These are phyloP conservation scores for Ginglymostoma cirratum DNA, from an alignment of 2,113 vertebrate genomes.

Conservation along the genomic window DNA sequence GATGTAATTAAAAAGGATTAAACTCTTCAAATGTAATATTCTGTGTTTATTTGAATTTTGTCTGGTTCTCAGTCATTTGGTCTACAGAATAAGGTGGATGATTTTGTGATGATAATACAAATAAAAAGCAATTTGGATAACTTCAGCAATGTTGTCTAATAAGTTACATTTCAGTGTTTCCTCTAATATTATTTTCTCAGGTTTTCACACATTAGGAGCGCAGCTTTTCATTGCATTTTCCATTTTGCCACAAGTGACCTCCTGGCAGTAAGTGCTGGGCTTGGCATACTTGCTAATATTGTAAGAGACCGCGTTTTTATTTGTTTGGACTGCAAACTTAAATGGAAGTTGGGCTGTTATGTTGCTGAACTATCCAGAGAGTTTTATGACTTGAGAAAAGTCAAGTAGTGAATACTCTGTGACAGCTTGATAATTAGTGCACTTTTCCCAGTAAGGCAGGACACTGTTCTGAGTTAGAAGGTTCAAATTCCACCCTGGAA, in stretches of 20 bases:
- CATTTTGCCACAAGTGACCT: background rate
- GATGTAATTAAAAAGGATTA: background rate
- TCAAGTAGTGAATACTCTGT: too few relatives aligned
- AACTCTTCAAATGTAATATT: conserved; percentile 12
- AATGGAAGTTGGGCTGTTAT: too few relatives aligned
- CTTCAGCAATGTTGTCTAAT: background rate
- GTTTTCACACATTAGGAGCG: background rate
- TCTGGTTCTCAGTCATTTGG: background rate
- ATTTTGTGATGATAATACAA: background rate
- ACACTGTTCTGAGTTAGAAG: background rate
- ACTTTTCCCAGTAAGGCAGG: too few relatives aligned
- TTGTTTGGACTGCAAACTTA: too few relatives aligned
- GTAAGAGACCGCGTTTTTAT: too few relatives aligned
- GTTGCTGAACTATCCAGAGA: too few relatives aligned
- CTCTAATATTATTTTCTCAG: background rate
- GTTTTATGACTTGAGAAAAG: too few relatives aligned
- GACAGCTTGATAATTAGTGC: too few relatives aligned
- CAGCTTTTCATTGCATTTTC: background rate
- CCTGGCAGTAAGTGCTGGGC: background rate
- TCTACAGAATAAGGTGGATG: background rate
- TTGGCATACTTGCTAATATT: background rate
- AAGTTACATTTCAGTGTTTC: background rate
- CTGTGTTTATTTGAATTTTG: conserved; percentile 1
- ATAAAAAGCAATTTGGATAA: background rate
- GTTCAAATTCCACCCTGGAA: background rate